phyloP scores from a whole-genome alignment of 1,140 invertebrate species.

The Drosophila teissieri region DNA sequence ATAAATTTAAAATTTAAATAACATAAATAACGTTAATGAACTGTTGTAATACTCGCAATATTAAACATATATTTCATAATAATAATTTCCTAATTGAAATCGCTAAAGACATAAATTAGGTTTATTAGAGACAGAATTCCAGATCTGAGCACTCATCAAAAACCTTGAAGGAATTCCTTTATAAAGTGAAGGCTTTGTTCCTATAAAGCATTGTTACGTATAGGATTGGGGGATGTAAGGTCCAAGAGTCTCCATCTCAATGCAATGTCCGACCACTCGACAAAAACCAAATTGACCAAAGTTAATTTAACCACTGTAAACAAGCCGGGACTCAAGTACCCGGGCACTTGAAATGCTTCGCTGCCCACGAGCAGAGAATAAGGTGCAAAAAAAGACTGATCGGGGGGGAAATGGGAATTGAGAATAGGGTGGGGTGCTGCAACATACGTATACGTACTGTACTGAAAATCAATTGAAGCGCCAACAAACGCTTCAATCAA shows the following conservation, averaged over 20 bases:
- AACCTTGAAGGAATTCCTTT: neutral
- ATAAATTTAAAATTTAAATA: no score
- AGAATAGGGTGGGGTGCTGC: constrained; percentile 1
- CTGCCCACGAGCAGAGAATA: constrained; percentile 25
- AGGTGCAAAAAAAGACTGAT: constrained; percentile 20
- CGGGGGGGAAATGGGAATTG: neutral
- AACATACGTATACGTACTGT: constrained; percentile 30
- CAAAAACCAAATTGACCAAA: constrained; percentile 80
- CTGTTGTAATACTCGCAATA: no score
- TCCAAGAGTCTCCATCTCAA: constrained; percentile 20
- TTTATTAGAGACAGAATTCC: no score
- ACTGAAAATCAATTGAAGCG: constrained; percentile 75
- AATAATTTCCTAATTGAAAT: no score
- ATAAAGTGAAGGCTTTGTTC: neutral
- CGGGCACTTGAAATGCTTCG: constrained; percentile 38
- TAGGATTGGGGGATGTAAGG: neutral
- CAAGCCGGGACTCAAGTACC: constrained; percentile 45
- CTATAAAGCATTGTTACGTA: constrained; percentile 13
- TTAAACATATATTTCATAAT: no score
- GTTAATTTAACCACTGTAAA: constrained; percentile 82
- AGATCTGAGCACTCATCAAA: neutral
- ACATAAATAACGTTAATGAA: no score
- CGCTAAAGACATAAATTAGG: no score
- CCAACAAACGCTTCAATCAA: constrained; percentile 83
- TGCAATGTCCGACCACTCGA: constrained; percentile 51